Evolutionary conservation across 2,888 invertebrate genomes (phyloP).

Genomic region (Aspidiotus destructor): DNA sequence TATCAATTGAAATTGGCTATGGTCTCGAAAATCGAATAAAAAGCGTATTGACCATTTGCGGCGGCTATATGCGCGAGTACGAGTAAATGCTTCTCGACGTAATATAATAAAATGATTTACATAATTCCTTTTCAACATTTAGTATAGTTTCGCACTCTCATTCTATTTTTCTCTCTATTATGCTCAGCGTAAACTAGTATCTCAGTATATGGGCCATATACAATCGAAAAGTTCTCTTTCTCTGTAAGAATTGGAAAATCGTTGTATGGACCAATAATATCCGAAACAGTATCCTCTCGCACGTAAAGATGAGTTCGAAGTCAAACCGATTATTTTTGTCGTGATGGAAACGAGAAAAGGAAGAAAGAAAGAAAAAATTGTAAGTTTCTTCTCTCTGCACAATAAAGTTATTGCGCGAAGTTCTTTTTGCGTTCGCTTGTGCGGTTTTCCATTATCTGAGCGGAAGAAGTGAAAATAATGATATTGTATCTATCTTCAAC

Average conservation of each 20-base stretch:
- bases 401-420: slow-evolving; percentile 3
- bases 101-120: neutral
- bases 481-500: slow-evolving; percentile 4
- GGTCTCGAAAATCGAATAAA: neutral
- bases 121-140: neutral
- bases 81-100: neutral
- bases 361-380: neutral
- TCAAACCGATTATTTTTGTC: neutral
- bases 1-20: too few species aligned
- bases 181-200: too few species aligned
- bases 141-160: too few species aligned
- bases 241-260: too few species aligned
- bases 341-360: neutral
- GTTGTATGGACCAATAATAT: neutral
- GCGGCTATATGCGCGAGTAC: too few species aligned
- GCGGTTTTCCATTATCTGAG: neutral
- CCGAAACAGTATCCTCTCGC: slow-evolving; percentile 2
- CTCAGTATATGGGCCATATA: too few species aligned
- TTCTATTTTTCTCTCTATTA: too few species aligned
- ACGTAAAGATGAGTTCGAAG: slow-evolving; percentile 1
- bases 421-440: neutral
- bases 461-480: slow-evolving; percentile 7
- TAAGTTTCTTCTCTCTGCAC: neutral
- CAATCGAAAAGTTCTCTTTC: too few species aligned
- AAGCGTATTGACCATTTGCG: neutral